A percentile compares a stretch with the other conserved stretches of the same genome.
Evolutionary conservation across 2,113 vertebrate genomes (phyloP).

Genomic region (Platichthys flesus): DNA sequence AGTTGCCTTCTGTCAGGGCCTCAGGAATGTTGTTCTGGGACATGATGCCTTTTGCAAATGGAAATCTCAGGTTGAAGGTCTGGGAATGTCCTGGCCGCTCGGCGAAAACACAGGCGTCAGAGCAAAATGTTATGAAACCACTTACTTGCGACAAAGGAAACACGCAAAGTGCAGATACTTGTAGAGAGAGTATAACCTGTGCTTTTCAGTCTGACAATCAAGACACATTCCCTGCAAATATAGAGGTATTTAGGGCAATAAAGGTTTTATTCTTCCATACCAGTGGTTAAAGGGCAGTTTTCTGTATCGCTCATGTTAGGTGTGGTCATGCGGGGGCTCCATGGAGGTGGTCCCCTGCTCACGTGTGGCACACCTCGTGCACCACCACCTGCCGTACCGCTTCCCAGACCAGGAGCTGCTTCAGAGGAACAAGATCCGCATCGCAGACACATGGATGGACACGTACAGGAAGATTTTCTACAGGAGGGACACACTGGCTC

Average conservation of each 20-base stretch:
- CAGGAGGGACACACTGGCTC: constrained; percentile 83
- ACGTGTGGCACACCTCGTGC: constrained; percentile 86
- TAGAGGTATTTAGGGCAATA: not conserved
- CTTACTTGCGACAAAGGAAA: not conserved
- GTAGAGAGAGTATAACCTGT: too few species aligned
- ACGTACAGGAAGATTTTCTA: constrained; percentile 89
- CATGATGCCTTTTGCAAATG: constrained; percentile 54
- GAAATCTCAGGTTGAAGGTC: constrained; percentile 43
- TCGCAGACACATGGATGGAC: constrained; percentile 90
- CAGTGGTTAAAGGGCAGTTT: not conserved
- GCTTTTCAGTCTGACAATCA: not conserved
- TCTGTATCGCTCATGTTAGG: constrained; percentile 51
- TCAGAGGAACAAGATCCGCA: constrained; percentile 86
- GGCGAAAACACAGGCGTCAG: constrained; percentile 9
- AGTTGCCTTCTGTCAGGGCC: constrained; percentile 37
- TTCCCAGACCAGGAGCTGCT: constrained; percentile 79
- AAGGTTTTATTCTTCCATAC: not conserved
- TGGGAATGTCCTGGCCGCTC: constrained; percentile 46
- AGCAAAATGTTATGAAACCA: constrained; percentile 28
- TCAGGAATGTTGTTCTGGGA: constrained; percentile 44
- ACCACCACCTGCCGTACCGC: constrained; percentile 54
- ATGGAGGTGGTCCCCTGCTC: constrained; percentile 92
- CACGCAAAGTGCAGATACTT: not conserved
- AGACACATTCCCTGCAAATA: not conserved
- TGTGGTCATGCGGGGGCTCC: constrained; percentile 92